phyloP scores from a whole-genome alignment of 2,113 vertebrate genomes.

The Lasiurus cinereus region DNA sequence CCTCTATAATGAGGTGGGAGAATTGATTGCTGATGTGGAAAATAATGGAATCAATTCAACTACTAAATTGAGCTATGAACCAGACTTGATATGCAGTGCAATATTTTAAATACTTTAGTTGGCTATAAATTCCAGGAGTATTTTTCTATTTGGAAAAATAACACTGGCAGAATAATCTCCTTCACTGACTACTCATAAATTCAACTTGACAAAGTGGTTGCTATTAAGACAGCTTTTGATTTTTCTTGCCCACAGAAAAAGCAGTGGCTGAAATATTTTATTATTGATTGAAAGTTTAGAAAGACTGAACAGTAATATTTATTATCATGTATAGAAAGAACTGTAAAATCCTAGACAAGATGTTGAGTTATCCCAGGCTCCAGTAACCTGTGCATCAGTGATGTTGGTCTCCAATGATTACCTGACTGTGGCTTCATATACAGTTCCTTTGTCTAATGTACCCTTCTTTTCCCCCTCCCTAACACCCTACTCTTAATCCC shows the following conservation, averaged over 20 bases:
- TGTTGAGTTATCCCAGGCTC: not conserved
- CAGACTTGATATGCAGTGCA: not conserved
- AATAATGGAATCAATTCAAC: not conserved
- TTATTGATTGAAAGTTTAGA: slow-evolving; percentile 16
- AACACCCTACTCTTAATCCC: not conserved
- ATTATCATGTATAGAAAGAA: not conserved
- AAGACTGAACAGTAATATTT: not conserved
- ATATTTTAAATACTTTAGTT: not conserved
- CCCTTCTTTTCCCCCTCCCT: not conserved
- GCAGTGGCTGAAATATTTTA: not conserved
- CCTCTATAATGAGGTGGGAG: not conserved
- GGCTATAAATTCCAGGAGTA: not conserved
- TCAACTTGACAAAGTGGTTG: not conserved
- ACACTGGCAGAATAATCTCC: not conserved
- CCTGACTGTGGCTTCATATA: not conserved
- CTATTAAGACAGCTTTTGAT: not conserved
- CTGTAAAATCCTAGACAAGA: not conserved
- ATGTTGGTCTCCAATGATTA: not conserved
- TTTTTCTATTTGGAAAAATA: slow-evolving; percentile 30
- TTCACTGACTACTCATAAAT: not conserved
- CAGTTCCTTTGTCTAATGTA: not conserved
- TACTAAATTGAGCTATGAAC: slow-evolving; percentile 15
- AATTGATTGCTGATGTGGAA: slow-evolving; percentile 3
- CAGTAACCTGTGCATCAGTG: not conserved
- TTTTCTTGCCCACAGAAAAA: slow-evolving; percentile 16